Conservation (phyloP, 2,888 invertebrate genomes). For the Drosophila picticornis region DNA sequence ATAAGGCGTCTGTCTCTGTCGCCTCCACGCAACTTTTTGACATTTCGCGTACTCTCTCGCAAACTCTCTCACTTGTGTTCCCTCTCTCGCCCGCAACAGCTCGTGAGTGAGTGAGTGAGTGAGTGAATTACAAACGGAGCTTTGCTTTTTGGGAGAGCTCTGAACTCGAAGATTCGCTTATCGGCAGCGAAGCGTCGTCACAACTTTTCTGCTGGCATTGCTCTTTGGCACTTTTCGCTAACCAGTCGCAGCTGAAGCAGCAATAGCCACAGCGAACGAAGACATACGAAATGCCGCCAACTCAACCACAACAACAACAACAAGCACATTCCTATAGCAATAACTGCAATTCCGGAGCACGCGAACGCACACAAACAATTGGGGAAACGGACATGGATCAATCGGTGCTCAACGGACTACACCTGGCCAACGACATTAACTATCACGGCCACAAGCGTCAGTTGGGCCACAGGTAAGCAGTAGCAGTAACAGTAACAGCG, state of each 20-base stretch:
- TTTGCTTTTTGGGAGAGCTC: slow-evolving; percentile 46
- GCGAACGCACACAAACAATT: slow-evolving; percentile 70
- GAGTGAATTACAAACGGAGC: slow-evolving; percentile 20
- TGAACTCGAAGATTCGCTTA: slow-evolving; percentile 34
- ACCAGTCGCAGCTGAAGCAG: slow-evolving; percentile 45
- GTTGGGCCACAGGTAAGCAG: slow-evolving; percentile 84
- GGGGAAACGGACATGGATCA: slow-evolving; percentile 81
- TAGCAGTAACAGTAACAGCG: background rate
- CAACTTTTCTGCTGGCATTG: slow-evolving; percentile 51
- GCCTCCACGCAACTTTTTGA: slow-evolving; percentile 11
- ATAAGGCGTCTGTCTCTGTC: slow-evolving; percentile 31
- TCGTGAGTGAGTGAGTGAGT: background rate
- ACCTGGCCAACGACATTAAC: slow-evolving; percentile 40
- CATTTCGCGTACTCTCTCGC: slow-evolving; percentile 28
- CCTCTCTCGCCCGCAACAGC: background rate
- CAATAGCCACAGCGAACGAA: slow-evolving; percentile 24
- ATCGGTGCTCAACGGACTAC: slow-evolving; percentile 75
- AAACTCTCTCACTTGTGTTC: slow-evolving; percentile 4
- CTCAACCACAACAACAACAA: slow-evolving; percentile 16
- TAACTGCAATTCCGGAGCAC: slow-evolving; percentile 26
- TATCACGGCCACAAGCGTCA: slow-evolving; percentile 83
- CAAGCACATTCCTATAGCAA: slow-evolving; percentile 44
- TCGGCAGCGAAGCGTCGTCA: slow-evolving; percentile 51
- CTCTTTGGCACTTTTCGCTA: slow-evolving; percentile 59
- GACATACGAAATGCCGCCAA: slow-evolving; percentile 51